Evolutionary conservation across 64 coral and sea anemone genomes (phyloP).

Genomic region (Stichodactyla mertensii): DNA sequence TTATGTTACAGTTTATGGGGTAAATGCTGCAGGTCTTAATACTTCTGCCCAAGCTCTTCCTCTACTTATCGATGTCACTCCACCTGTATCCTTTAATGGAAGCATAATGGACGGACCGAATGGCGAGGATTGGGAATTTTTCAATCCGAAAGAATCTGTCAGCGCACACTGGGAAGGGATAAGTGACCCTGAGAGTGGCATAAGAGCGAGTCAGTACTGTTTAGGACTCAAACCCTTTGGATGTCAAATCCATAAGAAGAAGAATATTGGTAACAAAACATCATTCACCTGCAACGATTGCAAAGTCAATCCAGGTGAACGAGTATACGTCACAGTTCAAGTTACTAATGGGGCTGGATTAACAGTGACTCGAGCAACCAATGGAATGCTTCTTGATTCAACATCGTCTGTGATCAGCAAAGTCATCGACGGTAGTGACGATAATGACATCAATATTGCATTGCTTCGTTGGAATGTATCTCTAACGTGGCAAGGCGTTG

Average conservation of each 20-base stretch:
- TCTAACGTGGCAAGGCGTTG: slow-evolving; percentile 65
- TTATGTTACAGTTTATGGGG: slow-evolving; percentile 47
- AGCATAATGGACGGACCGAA: slow-evolving; percentile 13
- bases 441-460: slow-evolving; percentile 41
- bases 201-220: slow-evolving; percentile 46
- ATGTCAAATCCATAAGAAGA: slow-evolving; percentile 48
- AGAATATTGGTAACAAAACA: slow-evolving; percentile 34
- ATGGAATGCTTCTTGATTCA: slow-evolving; percentile 70
- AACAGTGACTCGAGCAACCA: slow-evolving; percentile 29
- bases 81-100: slow-evolving; percentile 28
- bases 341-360: slow-evolving; percentile 68
- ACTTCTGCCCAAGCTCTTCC: slow-evolving; percentile 25
- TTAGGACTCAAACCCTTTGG: slow-evolving; percentile 64
- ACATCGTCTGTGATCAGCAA: slow-evolving; percentile 54
- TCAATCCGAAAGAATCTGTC: slow-evolving; percentile 23
- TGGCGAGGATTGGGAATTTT: slow-evolving; percentile 21
- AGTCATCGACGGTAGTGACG: slow-evolving; percentile 45
- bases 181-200: slow-evolving; percentile 65
- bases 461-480: slow-evolving; percentile 63
- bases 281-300: slow-evolving; percentile 41
- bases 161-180: slow-evolving; percentile 49
- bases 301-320: slow-evolving; percentile 38
- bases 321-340: slow-evolving; percentile 52
- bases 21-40: slow-evolving; percentile 61
- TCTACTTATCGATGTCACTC: slow-evolving; percentile 44